These are phyloP conservation scores for Caenorhabditis zanzibari DNA, from an alignment of 2,888 invertebrate species.

Conservation along the genomic window DNA sequence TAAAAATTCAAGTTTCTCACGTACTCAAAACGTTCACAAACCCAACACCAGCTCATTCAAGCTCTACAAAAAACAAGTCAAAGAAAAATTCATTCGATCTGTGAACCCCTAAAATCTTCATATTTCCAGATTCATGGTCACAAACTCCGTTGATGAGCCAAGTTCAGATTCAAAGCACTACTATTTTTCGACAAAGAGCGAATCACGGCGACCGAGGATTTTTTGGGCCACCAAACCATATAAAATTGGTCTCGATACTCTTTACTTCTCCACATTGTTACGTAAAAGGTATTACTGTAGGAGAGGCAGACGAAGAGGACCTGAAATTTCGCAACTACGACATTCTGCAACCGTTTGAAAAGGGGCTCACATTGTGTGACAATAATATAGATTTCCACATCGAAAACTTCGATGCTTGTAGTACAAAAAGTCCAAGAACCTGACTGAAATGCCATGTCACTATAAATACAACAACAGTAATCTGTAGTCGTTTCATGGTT, in stretches of 20 bases:
- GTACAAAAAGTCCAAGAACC: not conserved
- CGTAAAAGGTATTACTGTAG: slow-evolving; percentile 40
- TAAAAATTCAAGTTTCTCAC: too few species aligned
- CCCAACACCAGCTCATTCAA: too few species aligned
- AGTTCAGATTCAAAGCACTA: too few species aligned
- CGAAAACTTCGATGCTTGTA: not conserved
- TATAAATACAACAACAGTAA: not conserved
- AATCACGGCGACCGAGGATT: too few species aligned
- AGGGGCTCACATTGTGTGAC: slow-evolving; percentile 9
- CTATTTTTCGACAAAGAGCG: too few species aligned
- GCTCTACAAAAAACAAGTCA: too few species aligned
- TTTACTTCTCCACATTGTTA: slow-evolving; percentile 22
- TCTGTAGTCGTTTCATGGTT: slow-evolving; percentile 15
- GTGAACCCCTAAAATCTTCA: too few species aligned
- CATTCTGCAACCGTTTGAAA: too few species aligned
- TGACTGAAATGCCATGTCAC: slow-evolving; percentile 24
- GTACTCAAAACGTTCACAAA: too few species aligned
- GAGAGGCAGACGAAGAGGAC: slow-evolving; percentile 10
- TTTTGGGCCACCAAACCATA: slow-evolving; percentile 8
- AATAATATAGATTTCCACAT: not conserved
- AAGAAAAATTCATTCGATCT: too few species aligned
- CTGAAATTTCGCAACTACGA: slow-evolving; percentile 4
- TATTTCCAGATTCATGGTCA: too few species aligned
- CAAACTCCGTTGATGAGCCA: too few species aligned
- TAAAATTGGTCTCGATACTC: slow-evolving; percentile 36